Evolutionary conservation across 2,113 vertebrate species (phyloP), one percentile per base, ranked within the genome.

Genomic region (Brachypodius melanocephalos): DNA sequence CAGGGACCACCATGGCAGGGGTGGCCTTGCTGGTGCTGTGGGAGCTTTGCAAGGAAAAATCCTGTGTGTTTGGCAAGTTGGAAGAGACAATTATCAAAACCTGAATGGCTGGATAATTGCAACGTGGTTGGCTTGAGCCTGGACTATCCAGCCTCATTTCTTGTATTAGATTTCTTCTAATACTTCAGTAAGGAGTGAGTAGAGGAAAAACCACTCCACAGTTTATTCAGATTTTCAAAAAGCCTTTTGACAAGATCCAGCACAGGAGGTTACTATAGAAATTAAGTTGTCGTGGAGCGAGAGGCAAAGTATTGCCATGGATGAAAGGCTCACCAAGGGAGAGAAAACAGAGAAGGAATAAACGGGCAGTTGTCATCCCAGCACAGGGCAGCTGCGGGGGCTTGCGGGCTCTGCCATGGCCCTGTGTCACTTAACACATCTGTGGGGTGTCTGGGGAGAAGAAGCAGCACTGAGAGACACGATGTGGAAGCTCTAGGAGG

Each of bases 151-250:
- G 62, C 34, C 32, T 89, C 54, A 46, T 92, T 94, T 89, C 77
- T 76, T 94, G 10, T 14, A 58, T 82, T 79, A 42, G 38, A 73
- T 67, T 73, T 89, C 86, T 75, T 86, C 77, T 88, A 89, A 95
- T 85, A 73, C 91, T 85, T 89, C 89, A 73, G 74, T 46, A 91
- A 95, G 91, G 84, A 91, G 80, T 65, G 66, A 80, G 81, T 58
- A 85, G 94, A 95, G 86, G 71, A 76, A 95, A 95, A 95, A 89
- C 4, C 94, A 88, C 93, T 96, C 51, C 0, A 89, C 66, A 81
- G 90, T 95, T 96, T 95, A 94, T 97, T 95, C 95, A 96, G 93
- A 92, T 95, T 96, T 95, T 95, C 89, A 93, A 95, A 95, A 94
- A 88, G 91, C 89, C 81, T 95, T 96, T 97, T 5, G 21, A 88